Conservation (phyloP, 2,888 invertebrate species). For the Frankliniella fusca region DNA sequence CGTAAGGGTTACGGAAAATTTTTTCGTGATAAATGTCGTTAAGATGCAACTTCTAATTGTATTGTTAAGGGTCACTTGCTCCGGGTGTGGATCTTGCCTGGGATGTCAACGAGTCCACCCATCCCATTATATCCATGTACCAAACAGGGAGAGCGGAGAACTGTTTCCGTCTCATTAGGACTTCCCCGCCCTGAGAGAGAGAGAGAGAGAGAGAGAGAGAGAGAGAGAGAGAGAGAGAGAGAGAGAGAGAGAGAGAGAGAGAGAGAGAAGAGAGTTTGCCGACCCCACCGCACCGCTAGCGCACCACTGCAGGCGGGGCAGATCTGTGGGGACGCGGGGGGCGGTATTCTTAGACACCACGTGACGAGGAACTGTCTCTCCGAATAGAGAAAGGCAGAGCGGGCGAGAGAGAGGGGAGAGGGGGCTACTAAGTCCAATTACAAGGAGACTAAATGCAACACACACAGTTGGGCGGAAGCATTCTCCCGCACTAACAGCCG, state of each 20-base stretch:
- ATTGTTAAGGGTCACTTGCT: too few species aligned
- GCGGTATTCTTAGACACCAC: background rate
- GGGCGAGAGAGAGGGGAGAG: background rate
- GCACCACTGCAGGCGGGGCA: background rate
- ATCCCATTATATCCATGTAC: too few species aligned
- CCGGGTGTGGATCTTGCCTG: background rate
- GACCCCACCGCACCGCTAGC: background rate
- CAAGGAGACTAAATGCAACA: too few species aligned
- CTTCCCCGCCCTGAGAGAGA: background rate
- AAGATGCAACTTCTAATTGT: too few species aligned
- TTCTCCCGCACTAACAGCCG: too few species aligned
- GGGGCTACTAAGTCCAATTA: background rate
- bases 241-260: background rate
- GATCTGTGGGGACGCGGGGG: background rate
- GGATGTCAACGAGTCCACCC: too few species aligned
- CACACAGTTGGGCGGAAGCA: too few species aligned
- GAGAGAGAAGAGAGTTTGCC: slow-evolving; percentile 1
- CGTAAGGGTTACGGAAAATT: too few species aligned
- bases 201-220: background rate
- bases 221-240: background rate
- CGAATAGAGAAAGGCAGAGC: background rate
- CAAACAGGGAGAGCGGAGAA: too few species aligned
- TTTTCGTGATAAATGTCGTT: too few species aligned
- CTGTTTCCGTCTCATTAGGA: too few species aligned
- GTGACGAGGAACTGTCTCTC: background rate